Evolutionary conservation across 2,113 vertebrate genomes (phyloP).

Genomic region (Mustelus asterias): DNA sequence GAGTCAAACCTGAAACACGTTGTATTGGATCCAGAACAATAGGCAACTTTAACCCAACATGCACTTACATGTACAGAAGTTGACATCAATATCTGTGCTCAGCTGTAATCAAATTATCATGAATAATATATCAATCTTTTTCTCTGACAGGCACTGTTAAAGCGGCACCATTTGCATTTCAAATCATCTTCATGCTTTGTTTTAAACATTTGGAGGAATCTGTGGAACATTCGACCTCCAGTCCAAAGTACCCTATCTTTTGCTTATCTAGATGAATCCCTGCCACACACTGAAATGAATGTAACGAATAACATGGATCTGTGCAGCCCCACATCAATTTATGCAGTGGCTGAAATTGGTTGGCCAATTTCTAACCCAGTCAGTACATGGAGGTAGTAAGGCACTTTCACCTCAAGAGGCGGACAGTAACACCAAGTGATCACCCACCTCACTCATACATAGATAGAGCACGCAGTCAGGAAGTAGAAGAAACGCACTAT

Average conservation of each 20-base stretch:
- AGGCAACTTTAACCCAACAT: background rate
- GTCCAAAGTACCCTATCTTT: background rate
- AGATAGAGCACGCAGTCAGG: background rate
- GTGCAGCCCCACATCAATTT: background rate
- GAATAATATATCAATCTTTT: background rate
- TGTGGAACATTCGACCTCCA: background rate
- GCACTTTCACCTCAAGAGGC: background rate
- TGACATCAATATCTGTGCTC: background rate
- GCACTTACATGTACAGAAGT: background rate
- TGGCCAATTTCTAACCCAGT: too few relatives aligned
- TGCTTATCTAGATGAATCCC: background rate
- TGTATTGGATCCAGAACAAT: background rate
- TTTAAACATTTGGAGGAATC: background rate
- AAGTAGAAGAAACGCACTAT: background rate
- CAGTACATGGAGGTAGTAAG: background rate
- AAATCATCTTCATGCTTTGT: background rate
- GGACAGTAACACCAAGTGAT: background rate
- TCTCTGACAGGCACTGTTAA: background rate
- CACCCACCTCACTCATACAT: too few relatives aligned
- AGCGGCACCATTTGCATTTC: background rate
- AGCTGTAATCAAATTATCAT: background rate
- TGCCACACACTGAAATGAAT: background rate
- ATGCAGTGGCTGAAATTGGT: background rate
- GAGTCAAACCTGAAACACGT: background rate
- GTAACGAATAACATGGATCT: background rate